Evolutionary conservation across 2,888 invertebrate species (phyloP), one percentile per base, ranked within the genome.

Genomic region (Habroteleia sp.): DNA sequence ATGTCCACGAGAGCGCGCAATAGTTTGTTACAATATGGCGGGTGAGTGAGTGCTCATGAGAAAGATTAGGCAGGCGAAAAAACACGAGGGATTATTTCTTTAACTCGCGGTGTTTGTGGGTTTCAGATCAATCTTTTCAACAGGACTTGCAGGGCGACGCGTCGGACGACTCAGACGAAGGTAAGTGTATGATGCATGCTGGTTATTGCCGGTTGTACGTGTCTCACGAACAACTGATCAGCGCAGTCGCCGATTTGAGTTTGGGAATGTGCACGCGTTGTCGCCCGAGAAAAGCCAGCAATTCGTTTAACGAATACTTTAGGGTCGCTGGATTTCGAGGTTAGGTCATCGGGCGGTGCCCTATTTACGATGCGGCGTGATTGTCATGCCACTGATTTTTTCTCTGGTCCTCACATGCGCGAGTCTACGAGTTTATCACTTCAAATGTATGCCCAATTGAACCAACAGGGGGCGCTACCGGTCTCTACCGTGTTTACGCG

Each of bases 11-110:
- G 87, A 76, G 82, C 42, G 84, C 87, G 85, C 79, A 63, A 81
- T 80, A 87, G 88, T 88, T 88, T 88, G 88, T 87, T 87, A 83
- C 87, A 88, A 88, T 83, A 88, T 88, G 88, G 88, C 87, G 87
- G 88, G 87, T 88, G 87, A 88, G 88, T 88, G 87, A 84, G 85
- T 87, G 87, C 81, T 83, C 81, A 83, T 82, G 83, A 83, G 84
- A 80, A 82, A 81, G 81, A 84, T 81, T 81, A 84, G 79, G 79
- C 81, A 84, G 82, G 80, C 74, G 71, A 48, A 31, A 85, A 85
- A 86, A 85, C 85, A 86, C 84, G 84, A 86, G 84, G 83, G 81
- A 83, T 83, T 82, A 83, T 79, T 80, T 80, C 78, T 79, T 83
- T 87, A 87, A 87, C 83, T 81, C 81, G 83, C 83, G 81, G 84